Evolutionary conservation across 2,113 vertebrate species (phyloP).

Genomic region (Lamprotornis superbus): DNA sequence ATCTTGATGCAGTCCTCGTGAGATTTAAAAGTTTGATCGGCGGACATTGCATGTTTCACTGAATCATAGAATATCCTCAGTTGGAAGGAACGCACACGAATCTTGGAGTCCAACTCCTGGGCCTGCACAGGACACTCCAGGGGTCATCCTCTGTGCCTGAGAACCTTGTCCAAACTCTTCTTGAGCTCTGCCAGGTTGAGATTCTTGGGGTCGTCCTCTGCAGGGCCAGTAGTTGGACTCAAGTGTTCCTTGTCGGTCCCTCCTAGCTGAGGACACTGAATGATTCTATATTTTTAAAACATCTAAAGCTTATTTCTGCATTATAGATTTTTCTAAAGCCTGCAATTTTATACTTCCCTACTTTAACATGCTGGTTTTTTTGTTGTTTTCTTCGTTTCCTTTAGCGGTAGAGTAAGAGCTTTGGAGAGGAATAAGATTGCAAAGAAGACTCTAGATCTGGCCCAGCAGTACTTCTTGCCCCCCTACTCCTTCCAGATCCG

Average conservation of each 20-base stretch:
- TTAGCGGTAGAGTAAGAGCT: slow-evolving; percentile 78
- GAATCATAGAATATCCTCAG: too few species aligned
- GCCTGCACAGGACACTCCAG: too few species aligned
- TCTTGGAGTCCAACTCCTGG: background rate
- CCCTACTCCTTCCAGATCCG: slow-evolving; percentile 92
- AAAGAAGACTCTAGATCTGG: slow-evolving; percentile 77
- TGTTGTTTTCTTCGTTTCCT: background rate
- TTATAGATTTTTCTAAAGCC: background rate
- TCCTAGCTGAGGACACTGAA: background rate
- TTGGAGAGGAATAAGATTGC: slow-evolving; percentile 79
- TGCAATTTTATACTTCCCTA: background rate
- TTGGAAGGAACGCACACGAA: too few species aligned
- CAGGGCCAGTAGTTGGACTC: background rate
- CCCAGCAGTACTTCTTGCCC: slow-evolving; percentile 81
- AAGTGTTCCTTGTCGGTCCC: background rate
- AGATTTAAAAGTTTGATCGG: background rate
- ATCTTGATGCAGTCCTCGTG: rapidly evolving
- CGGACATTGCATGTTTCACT: rapidly evolving
- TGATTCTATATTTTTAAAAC: background rate
- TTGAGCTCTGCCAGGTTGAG: background rate
- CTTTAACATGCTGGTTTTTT: background rate
- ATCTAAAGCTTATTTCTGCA: background rate
- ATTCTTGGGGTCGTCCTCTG: background rate
- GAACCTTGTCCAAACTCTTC: background rate
- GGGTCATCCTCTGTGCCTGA: background rate